Evolutionary conservation across 2,888 invertebrate genomes (phyloP), one percentile per base, ranked within the genome.

Genomic region (Cyrtodaria siliqua): DNA sequence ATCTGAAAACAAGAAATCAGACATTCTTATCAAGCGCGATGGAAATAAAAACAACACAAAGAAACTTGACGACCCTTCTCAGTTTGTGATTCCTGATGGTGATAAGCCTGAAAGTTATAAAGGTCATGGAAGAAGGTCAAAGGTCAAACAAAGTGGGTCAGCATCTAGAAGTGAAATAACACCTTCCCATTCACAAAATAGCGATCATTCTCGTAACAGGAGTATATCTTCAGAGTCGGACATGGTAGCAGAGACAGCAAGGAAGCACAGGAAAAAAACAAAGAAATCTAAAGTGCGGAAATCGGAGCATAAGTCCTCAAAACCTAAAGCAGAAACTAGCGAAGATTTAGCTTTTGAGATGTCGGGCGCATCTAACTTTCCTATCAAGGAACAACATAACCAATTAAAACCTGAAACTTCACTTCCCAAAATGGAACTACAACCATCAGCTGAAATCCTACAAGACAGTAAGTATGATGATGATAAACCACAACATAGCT

Each of bases 61-160:
- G 53, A 53, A 27, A 53, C 14, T 12, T 9, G 29, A 26, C 14
- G 27, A 26, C n/a, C 29, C 53, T 12, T 26, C 26, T 26, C 24
- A 53, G n/a, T 53, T 26, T 53, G 53, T 53, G 16, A 53, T 53
- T 26, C 53, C 53, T 16, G 29, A 26, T 16, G 14, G n/a, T 27
- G 9, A 53, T 29, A 53, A 53, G 27, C 26, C 27, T 26, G 53
- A 53, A 18, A 26, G 53, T 8, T n/a, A 16, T n/a, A 2, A 53
- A 14, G 53, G 27, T 2, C 16, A 26, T 27, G 27, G 27, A 26
- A 24, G 4, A 16, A 29, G 33, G 33, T 33, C 33, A 33, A 33
- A 33, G 33, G 33, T 33, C 12, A 33, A 4, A 33, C 33, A 33
- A 27, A 27, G 27, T 24, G n/a, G 53, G n/a, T 53, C 26, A 27